Evolutionary conservation across 2,888 invertebrate genomes (phyloP), one percentile per base, ranked within the genome.

Genomic region (Alloplasta piceator): DNA sequence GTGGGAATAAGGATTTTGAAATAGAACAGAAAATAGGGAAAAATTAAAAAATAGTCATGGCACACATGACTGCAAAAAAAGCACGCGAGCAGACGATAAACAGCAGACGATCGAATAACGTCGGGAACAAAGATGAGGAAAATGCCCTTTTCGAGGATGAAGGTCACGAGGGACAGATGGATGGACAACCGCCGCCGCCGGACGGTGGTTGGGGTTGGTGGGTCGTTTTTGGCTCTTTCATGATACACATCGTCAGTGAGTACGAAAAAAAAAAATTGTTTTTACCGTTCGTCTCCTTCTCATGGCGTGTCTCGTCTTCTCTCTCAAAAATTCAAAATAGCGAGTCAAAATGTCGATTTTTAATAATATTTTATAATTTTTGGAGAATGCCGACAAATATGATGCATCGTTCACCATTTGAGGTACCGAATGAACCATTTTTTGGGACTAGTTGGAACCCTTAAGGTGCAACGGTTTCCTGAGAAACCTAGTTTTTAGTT

Each of bases 151-250:
- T 56, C 43, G 80, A 82, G 43, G 82, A 84, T 78, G 80, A 41
- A 66, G 76, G 38, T 26, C 72, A 63, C 63, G 64, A 50, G 56
- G 77, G 50, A 46, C 5, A 56, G 52, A 75, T 72, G 67, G 72
- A 75, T 72, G 73, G 16, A 43, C 91, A 93, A 77, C 93, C 94
- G 5, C 92, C 95, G 80, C 96, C 97, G 14, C 97, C 97, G 0
- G 98, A 98, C 90, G 98, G 98, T 0, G 98, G 98, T 9, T 98
- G 98, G 98, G 98, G 98, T 0, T 98, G 98, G 98, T 94, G 96
- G 92, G 97, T 98, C 68, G 98, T 98, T 73, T 96, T 98, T 90
- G 98, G 97, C 36, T 98, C 98, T 6, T 99, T 99, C 93, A 96
- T 98, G 96, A 97, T 99, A 88, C 99, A 99, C 93, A 95, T 98